Conservation (phyloP, 2,113 vertebrate species). For the Hucho hucho region DNA sequence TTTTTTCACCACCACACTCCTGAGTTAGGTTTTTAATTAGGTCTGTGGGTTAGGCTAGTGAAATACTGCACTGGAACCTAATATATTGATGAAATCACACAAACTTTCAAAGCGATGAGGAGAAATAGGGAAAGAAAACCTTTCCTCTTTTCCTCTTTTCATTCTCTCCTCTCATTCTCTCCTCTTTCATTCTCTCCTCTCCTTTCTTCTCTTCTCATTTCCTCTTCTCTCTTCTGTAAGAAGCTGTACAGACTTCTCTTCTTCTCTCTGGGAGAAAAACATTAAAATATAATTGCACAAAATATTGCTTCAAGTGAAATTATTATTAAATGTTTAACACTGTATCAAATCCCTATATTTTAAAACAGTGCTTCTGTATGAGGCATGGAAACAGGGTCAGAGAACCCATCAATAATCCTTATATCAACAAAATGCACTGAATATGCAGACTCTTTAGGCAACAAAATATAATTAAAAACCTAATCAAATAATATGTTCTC, state of each 20-base stretch:
- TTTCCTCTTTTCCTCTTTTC: neutral
- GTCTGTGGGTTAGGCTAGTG: too few species aligned
- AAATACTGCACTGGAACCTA: too few species aligned
- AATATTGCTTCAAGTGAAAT: slow-evolving; percentile 8
- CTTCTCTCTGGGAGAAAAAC: neutral
- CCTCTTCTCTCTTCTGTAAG: neutral
- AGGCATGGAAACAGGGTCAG: slow-evolving; percentile 39
- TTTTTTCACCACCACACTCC: neutral
- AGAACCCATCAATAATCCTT: slow-evolving; percentile 17
- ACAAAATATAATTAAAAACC: neutral
- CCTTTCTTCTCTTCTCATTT: neutral
- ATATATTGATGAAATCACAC: too few species aligned
- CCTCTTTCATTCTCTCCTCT: neutral
- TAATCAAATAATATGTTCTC: neutral
- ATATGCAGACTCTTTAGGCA: neutral
- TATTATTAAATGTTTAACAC: slow-evolving; percentile 28
- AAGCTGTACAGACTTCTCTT: neutral
- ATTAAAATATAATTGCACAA: slow-evolving; percentile 32
- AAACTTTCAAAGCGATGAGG: too few species aligned
- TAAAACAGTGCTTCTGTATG: slow-evolving; percentile 1
- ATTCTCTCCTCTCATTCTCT: neutral
- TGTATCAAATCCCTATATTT: slow-evolving; percentile 31
- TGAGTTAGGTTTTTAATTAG: too few species aligned
- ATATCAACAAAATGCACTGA: slow-evolving; percentile 30
- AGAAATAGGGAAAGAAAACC: too few species aligned